Base-by-base conservation (phyloP, 2,113 vertebrate species). In the Mungos mungo region DNA sequence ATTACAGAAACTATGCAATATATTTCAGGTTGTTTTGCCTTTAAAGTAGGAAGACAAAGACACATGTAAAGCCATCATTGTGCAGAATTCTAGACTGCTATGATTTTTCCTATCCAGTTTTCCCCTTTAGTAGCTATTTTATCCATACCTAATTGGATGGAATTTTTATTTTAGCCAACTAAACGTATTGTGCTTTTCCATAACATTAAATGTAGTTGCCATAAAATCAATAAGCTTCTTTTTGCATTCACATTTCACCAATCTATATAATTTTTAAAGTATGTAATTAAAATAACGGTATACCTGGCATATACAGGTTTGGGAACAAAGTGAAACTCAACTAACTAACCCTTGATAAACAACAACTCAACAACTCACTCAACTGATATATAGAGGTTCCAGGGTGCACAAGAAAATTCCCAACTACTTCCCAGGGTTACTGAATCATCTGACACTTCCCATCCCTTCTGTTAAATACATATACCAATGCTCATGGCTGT, bases 11-110 rank as follows among this genome's bases (percentile, higher is more conserved):
- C 23, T 9, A 16, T 45, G 27, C 63, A 21, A 45, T 5, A 72
- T 5, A 60, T 60, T 77, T 84, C 63, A 63, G 50, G 31, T 45
- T 60, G 33, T 45, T 83, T 88, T n/a, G 13, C 25, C 63, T 90
- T 82, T 85, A 27, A 79, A 85, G 7, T 90, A 14, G n/a, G 50
- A 90, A 94, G 66, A 77, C 19, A 93, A 88, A 92, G 76, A 86
- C 7, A 68, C 0, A 23, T 16, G 5, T 50, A 82, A 87, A 87
- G 21, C 5, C 63, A 83, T 83, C 29, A 57, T 18, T 79, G 50
- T 21, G 14, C 5, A 60, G 31, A 95, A 72, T 60, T 95, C 54
- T 45, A 85, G 27, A 60, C 47, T 71, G 45, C 29, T 54, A 52
- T 14, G 57, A 60, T 16, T 85, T 96, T 97, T 52, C 68, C 68